phyloP scores from a whole-genome alignment of 2,888 invertebrate species.

The Drosophila subsilvestris region DNA sequence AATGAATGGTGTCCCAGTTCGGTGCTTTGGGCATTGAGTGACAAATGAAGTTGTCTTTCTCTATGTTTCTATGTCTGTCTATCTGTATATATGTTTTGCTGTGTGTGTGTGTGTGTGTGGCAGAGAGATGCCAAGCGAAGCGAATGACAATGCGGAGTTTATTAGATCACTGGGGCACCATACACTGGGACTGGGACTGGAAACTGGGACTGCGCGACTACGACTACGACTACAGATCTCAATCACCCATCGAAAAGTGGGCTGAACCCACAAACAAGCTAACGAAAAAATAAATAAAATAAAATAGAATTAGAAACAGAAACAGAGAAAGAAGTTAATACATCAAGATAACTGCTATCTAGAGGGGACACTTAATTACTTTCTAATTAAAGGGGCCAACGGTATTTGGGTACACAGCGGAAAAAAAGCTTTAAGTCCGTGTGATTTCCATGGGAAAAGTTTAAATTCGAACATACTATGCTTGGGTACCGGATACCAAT shows the following conservation, averaged over 20 bases:
- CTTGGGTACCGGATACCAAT: too few species aligned
- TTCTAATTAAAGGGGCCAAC: constrained; percentile 29
- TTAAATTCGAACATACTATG: too few species aligned
- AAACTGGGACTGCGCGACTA: too few species aligned
- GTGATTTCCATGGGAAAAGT: too few species aligned
- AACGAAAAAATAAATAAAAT: constrained; percentile 12
- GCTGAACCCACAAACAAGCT: neutral
- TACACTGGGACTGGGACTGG: neutral
- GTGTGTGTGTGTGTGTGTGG: neutral
- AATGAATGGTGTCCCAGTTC: constrained; percentile 67
- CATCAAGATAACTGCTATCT: constrained; percentile 29
- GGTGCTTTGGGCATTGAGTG: constrained; percentile 48
- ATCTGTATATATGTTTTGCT: too few species aligned
- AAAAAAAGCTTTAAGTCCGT: too few species aligned
- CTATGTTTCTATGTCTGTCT: constrained; percentile 1
- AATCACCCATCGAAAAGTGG: constrained; percentile 37
- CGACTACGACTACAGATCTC: constrained; percentile 8
- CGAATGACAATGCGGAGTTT: constrained; percentile 48
- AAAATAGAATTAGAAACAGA: constrained; percentile 18
- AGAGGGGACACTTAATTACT: constrained; percentile 36
- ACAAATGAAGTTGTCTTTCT: constrained; percentile 54
- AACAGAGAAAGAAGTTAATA: constrained; percentile 31
- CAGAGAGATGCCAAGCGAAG: constrained; percentile 20
- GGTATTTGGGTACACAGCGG: neutral
- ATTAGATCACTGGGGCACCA: constrained; percentile 52